Base-by-base conservation (phyloP, 2,888 invertebrate species). In the Agonopterix arenella region DNA sequence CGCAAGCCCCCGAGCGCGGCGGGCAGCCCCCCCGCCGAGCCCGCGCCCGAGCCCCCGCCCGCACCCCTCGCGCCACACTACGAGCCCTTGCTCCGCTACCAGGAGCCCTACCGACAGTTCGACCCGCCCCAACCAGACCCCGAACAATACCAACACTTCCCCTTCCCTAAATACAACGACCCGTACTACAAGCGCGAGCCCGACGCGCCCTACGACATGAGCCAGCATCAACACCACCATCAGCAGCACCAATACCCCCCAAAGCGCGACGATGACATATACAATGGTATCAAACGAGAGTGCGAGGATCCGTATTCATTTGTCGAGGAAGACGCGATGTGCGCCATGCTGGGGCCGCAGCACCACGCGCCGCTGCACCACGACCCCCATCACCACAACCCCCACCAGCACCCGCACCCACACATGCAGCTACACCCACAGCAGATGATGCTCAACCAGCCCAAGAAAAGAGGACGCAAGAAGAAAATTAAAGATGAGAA, bases 391-490 rank as follows among this genome's bases (percentile, higher is more conserved):
- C 72, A 70, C 54, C 72, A 69, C 57, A 78, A 78, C 52, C 88
- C 83, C 66, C 89, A 90, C 65, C 73, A 70, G 55, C 76, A 76
- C 46, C 70, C 68, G 53, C 76, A 74, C 54, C 59, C 66, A 52
- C 83, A 85, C 62, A 68, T 80, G 70, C 72, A 80, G 74, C 76
- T 66, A 64, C 73, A 82, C 57, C 75, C 71, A 52, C 89, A 88
- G 55, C 88, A 88, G 67, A 76, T 86, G 74, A 75, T 86, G 80
- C 81, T 85, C 62, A 85, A 83, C 55, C 90, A 90, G 60, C 95
- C 95, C 53, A 96, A 96, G 83, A 96, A 96, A 78, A 88, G 96
- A 11, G 96, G 96, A 16, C 89, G 96, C 50, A 96, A 96, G 91
- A 96, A 96, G 91, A 97, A 97, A 80, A 88, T 93, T 51, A 92